These are phyloP conservation scores for Umimayanthus chanpuru DNA, from an alignment of 92 coral and sea anemone genomes.

Conservation along the genomic window DNA sequence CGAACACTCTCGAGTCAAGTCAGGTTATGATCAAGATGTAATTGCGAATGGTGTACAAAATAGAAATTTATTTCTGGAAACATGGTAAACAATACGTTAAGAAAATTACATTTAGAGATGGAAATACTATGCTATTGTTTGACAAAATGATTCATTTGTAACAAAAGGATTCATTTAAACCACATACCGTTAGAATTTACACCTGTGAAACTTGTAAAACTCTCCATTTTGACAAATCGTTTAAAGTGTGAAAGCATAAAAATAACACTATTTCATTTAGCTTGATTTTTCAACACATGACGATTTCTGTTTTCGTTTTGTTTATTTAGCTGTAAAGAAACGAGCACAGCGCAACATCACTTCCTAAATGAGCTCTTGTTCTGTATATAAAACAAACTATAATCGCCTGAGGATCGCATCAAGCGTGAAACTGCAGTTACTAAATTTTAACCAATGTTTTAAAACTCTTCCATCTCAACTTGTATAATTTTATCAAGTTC, in stretches of 20 bases:
- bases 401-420: no score
- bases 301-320: neutral
- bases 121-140: neutral
- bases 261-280: conserved; percentile 3
- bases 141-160: neutral
- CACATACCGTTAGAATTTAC: neutral
- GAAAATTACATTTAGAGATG: neutral
- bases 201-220: neutral
- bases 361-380: no score
- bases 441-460: no score
- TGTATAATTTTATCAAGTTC: no score
- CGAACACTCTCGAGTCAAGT: no score
- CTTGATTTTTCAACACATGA: neutral
- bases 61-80: neutral
- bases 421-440: no score
- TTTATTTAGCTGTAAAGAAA: conserved; percentile 12
- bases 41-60: neutral
- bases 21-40: neutral
- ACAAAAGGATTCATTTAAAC: neutral
- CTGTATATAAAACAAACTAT: no score
- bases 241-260: neutral
- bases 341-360: neutral
- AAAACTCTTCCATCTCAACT: no score
- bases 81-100: neutral
- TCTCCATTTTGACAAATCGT: neutral